Evolutionary conservation across 2,797 vertebrate species (phyloP).

Genomic region (Triplophysa bombifrons): DNA sequence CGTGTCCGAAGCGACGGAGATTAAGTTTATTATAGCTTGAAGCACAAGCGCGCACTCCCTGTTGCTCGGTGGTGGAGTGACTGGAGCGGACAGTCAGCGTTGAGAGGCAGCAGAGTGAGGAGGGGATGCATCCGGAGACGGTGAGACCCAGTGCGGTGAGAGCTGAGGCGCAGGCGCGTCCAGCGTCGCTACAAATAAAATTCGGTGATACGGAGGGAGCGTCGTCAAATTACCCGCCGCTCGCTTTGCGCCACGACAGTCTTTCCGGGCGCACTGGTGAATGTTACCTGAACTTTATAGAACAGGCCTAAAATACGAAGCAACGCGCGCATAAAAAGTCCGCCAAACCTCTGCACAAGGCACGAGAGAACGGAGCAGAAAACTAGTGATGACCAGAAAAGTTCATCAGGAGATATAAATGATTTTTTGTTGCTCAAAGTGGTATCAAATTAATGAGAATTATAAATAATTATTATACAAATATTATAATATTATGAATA

Average conservation of each 20-base stretch:
- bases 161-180: constrained; percentile 78
- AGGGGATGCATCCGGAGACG: constrained; percentile 74
- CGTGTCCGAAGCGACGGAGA: constrained; percentile 65
- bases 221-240: constrained; percentile 74
- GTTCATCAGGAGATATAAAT: background rate
- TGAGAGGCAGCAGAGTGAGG: constrained; percentile 41
- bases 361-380: background rate
- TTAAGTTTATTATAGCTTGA: constrained; percentile 71
- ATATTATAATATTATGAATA: background rate
- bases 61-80: constrained; percentile 56
- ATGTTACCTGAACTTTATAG: background rate
- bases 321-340: constrained; percentile 26
- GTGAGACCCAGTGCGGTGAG: constrained; percentile 74
- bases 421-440: background rate
- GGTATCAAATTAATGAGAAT: background rate
- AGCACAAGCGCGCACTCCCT: constrained; percentile 60
- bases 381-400: background rate
- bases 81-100: constrained; percentile 62
- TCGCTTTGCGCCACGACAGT: background rate
- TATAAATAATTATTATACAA: background rate
- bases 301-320: background rate
- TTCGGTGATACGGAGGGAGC: constrained; percentile 71
- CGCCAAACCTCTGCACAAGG: constrained; percentile 12
- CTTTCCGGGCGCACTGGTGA: background rate
- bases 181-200: constrained; percentile 70